Evolutionary conservation across 2,888 invertebrate species (phyloP), one percentile per base, ranked within the genome.

Genomic region (Brenthis ino): DNA sequence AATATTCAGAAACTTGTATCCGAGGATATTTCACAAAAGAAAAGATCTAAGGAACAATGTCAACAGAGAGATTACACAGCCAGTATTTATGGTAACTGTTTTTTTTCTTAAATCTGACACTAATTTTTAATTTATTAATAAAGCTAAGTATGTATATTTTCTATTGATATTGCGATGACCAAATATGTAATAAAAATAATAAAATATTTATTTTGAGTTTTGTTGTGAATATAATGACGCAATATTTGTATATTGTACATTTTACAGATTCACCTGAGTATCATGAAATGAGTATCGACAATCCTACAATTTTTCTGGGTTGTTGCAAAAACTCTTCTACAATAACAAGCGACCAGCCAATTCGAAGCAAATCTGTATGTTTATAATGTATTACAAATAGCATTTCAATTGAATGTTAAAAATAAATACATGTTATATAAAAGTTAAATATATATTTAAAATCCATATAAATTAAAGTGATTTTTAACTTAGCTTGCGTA

Each of bases 1-100:
- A 91, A 87, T 57, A 88, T 95, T 53, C 94, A 95, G 80, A 86
- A 87, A 67, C 79, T 95, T 16, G 89, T 95, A 14, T 93, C 91
- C 0, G 83, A 79, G 13, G 85, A 89, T 57, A 76, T 79, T 16
- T 66, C 71, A 1, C 75, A 77, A 33, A 66, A 72, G n/a, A 79
- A 70, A 71, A 83, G 76, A 58, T 72, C 72, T 3, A 80, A 77
- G 48, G 79, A 69, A 20, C 16, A 77, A 1, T 64, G 65, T 6
- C 69, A 69, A 5, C 67, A 64, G 28, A 69, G 68, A 11, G 79
- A 82, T 1, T 82, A 81, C 50, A 55, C 81, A 3, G 81, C 85
- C 2, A 81, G 77, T 58, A 50, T 75, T 24, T 85, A 82, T 57
- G 86, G 88, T 86, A 66, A 76, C 58, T n/a, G 43, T 12, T 37